Evolutionary conservation across 2,797 vertebrate species (phyloP), one percentile per base, ranked within the genome.

Genomic region (Labeo calbasu): DNA sequence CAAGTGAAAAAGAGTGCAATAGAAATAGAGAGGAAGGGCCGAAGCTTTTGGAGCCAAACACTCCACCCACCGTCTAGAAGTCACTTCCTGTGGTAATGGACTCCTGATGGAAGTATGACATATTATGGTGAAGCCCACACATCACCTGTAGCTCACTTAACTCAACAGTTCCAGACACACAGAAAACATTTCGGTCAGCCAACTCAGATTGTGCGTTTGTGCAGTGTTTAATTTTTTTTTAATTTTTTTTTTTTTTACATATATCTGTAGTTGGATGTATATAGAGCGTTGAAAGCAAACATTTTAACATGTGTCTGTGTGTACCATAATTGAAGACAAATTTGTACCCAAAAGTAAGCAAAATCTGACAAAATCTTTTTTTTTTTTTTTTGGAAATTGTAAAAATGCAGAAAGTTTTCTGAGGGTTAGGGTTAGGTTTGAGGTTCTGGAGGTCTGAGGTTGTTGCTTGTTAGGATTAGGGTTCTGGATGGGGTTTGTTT

Each of bases 1-100:
- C 28, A 4, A 36, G 57, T 48, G 40, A 43, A 14, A 77, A 43
- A 2, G 73, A 76, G 32, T 76, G 21, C 12, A 32, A 53, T 53
- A 51, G 12, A 76, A 59, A 59, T 23, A 43, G 32, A 78, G 59
- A 78, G 76, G 12, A 9, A 78, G 10, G 23, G 57, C 57, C 32
- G 43, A 78, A 50, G 76, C 76, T 78, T 32, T 78, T 65, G 65
- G 23, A 65, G 76, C n/a, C 75, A 3, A 61, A 61, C 36, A 17
- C 55, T 46, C 59, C 43, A 50, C 57, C 36, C 36, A 25, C n/a
- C 36, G 55, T 61, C n/a, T 77, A 36, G 36, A 61, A 77, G 55
- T 9, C 25, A 65, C 76, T 65, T 78, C 59, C 59, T 32, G 75
- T 77, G 14, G 75, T 61, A 78, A 78, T 78, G 76, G 76, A 50